Evolutionary conservation across 1,140 invertebrate species (phyloP).

Genomic region (Drosophila erecta): DNA sequence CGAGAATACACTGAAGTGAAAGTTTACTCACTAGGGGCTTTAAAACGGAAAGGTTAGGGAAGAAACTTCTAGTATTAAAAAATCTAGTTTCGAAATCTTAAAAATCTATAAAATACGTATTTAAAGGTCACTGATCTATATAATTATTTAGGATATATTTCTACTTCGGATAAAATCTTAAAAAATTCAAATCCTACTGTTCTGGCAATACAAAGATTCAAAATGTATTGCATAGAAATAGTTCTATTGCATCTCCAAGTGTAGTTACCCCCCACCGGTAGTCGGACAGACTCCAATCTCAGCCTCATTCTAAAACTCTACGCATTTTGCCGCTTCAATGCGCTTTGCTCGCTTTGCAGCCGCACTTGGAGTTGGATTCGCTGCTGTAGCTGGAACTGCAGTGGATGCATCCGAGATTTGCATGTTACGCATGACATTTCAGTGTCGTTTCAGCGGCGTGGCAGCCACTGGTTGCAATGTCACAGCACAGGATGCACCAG

Average conservation of each 20-base stretch:
- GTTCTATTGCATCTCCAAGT: not conserved
- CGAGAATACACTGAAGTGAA: slow-evolving; percentile 6
- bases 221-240: no score
- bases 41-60: no score
- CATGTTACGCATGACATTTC: slow-evolving; percentile 79
- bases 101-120: not conserved
- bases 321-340: slow-evolving; percentile 75
- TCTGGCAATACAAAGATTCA: no score
- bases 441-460: slow-evolving; percentile 54
- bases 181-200: no score
- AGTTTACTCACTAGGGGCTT: no score
- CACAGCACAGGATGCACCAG: slow-evolving; percentile 77
- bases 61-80: no score
- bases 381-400: slow-evolving; percentile 1
- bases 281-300: slow-evolving; percentile 8
- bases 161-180: no score
- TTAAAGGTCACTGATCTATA: no score
- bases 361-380: slow-evolving; percentile 25
- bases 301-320: slow-evolving; percentile 37
- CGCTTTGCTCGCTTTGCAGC: slow-evolving; percentile 44
- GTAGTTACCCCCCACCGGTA: slow-evolving; percentile 15
- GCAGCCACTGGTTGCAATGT: slow-evolving; percentile 58
- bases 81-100: not conserved
- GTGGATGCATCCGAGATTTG: slow-evolving; percentile 48
- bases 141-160: no score